Base-by-base conservation (phyloP, 2,888 invertebrate genomes). In the Tolmerus cingulatus region DNA sequence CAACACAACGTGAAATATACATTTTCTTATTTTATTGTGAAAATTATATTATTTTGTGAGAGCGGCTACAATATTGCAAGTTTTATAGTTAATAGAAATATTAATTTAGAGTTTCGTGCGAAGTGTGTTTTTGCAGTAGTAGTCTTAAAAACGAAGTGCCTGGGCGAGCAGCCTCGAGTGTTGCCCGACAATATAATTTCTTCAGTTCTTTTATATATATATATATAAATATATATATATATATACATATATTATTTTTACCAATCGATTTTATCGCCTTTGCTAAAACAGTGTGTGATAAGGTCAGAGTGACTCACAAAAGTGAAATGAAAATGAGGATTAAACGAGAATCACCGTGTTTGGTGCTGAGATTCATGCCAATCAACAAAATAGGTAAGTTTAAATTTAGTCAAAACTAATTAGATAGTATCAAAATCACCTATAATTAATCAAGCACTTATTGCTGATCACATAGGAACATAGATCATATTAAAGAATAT, bases 341-440 rank as follows among this genome's bases (percentile, higher is more conserved):
- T 91, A 95, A 95, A 93, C 93, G 95, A 92, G 94, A 94, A 91
- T 94, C 94, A 89, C 94, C 94, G 90, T 95, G 95, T 91, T 93
- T 95, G 90, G 94, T 95, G 89, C 93, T 95, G 87, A 93, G 94
- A 90, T 94, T 95, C 90, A 93, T 94, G 91, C 95, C 95, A 27
- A 90, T 94, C 88, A 93, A 91, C 87, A 91, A 91, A 90, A 89
- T 91, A 88, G 90, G 91, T 90, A 90, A 89, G 90, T 90, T 66
- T 87, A 34, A 9, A 78, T 19, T 9, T 16, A 19, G 16, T n/a
- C 27, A 27, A 34, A 40, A 43, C 27, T 23, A n/a, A 57, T 16
- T n/a, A 5, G 19, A 7, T 5, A 51, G 2, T 51, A 27, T 23
- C n/a, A 85, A 51, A 66, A 66, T 19, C 9, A 9, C 27, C 9